A percentile compares a stretch with the other conserved stretches of the same genome.
Conservation (phyloP, 1,140 invertebrate species). For the Platorchestia sp. region DNA sequence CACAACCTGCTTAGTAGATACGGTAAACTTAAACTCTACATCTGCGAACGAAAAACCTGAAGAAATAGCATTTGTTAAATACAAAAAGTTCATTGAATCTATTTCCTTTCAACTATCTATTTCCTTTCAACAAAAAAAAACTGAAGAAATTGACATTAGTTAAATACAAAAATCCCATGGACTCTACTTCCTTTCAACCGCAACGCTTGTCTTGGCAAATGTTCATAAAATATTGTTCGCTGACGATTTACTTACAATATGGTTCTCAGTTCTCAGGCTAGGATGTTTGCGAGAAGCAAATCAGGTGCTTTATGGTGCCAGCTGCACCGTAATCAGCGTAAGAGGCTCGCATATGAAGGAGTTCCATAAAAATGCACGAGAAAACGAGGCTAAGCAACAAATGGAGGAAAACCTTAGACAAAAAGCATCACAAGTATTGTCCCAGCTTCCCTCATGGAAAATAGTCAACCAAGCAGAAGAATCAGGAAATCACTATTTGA, state of each 20-base stretch:
- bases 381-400: background rate
- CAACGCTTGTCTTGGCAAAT: background rate
- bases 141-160: background rate
- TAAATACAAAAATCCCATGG: background rate
- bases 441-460: background rate
- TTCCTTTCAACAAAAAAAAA: too few species aligned
- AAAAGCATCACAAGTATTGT: background rate
- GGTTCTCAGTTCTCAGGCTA: background rate
- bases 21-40: background rate
- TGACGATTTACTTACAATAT: background rate
- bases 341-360: background rate
- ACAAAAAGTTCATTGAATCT: background rate
- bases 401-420: too few species aligned
- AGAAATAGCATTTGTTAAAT: background rate
- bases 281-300: background rate
- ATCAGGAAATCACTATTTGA: too few species aligned
- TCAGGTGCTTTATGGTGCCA: background rate
- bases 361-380: background rate
- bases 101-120: background rate
- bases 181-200: background rate
- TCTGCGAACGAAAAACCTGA: background rate
- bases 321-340: background rate
- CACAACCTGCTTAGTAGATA: background rate
- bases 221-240: background rate
- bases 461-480: too few species aligned